These are phyloP conservation scores for Caenorhabditis latens DNA, from an alignment of 1,140 invertebrate genomes.

Conservation along the genomic window DNA sequence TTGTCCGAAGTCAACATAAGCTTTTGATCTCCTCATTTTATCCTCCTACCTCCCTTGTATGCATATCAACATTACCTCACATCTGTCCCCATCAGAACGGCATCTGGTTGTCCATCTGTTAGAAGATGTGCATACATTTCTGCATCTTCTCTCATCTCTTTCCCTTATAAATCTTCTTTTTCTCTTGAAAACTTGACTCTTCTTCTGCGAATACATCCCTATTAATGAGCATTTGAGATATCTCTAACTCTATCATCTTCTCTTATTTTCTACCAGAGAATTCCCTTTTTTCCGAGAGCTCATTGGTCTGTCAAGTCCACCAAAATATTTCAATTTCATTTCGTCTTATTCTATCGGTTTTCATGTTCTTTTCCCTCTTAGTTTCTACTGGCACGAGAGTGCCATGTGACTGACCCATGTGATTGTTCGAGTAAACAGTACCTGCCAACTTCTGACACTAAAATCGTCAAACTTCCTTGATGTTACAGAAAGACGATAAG, in stretches of 20 bases:
- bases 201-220: not conserved
- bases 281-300: not conserved
- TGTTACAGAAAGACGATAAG: not conserved
- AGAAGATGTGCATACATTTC: slow-evolving; percentile 17
- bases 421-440: slow-evolving; percentile 54
- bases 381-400: slow-evolving; percentile 12
- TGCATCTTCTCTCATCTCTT: not conserved
- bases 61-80: no score
- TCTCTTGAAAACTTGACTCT: not conserved
- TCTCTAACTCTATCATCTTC: not conserved
- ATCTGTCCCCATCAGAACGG: not conserved
- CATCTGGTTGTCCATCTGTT: slow-evolving; percentile 21
- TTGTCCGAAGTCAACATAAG: no score
- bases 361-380: not conserved
- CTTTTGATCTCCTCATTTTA: no score
- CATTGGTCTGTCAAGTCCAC: not conserved
- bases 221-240: not conserved
- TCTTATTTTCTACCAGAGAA: not conserved
- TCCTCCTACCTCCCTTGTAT: no score
- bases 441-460: not conserved
- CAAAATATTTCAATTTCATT: not conserved
- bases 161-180: not conserved
- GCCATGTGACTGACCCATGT: slow-evolving; percentile 33
- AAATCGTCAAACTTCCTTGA: slow-evolving; percentile 4
- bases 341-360: not conserved